Conservation (phyloP, 1,140 invertebrate species). For the Pogonus chalceus region DNA sequence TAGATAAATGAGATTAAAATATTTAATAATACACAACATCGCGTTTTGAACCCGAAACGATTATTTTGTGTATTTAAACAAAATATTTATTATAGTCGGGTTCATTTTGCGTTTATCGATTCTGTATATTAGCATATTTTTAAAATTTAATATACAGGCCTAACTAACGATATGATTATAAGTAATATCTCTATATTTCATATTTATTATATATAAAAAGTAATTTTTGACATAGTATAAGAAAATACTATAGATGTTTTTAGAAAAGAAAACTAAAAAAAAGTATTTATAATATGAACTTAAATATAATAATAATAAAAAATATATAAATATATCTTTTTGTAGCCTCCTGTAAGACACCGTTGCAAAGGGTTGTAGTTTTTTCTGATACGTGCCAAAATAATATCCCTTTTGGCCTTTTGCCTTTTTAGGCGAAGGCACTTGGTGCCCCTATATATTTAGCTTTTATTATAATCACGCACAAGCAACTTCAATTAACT, state of each 20-base stretch:
- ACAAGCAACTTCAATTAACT: too few species aligned
- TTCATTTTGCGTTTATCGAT: conserved; percentile 9
- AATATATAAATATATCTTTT: conserved; percentile 30
- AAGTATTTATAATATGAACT: conserved; percentile 15
- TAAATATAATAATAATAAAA: conserved; percentile 30
- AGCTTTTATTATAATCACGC: too few species aligned
- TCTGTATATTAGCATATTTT: conserved; percentile 38
- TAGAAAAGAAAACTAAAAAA: conserved; percentile 29
- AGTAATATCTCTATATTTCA: conserved; percentile 34
- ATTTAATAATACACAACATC: too few species aligned
- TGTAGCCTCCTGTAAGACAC: conserved; percentile 34
- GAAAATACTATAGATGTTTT: conserved; percentile 31
- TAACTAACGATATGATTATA: conserved; percentile 32
- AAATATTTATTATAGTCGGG: too few species aligned
- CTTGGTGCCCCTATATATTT: too few species aligned
- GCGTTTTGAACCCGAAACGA: not conserved
- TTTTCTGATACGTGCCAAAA: conserved; percentile 22
- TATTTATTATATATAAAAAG: conserved; percentile 29
- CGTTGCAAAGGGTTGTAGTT: conserved; percentile 32
- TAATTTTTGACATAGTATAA: conserved; percentile 29
- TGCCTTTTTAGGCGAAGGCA: too few species aligned
- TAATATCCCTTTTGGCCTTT: too few species aligned
- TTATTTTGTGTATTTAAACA: too few species aligned
- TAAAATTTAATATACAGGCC: conserved; percentile 37
- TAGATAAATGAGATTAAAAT: too few species aligned